Conservation (phyloP, 2,113 vertebrate species). For the Crotalus tigris region DNA sequence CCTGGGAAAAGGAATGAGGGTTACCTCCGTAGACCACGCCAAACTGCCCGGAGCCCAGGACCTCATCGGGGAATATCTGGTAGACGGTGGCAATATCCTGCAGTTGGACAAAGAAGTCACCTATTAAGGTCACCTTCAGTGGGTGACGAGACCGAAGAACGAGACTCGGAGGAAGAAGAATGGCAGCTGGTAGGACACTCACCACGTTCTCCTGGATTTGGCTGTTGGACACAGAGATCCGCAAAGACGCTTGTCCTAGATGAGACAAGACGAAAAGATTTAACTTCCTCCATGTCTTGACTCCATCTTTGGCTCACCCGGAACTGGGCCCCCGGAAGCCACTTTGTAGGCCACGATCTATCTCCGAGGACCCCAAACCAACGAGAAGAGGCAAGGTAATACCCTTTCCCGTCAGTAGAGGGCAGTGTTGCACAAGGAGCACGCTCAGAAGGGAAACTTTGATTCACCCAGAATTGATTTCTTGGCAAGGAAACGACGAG, state of each 20-base stretch:
- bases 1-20: neutral
- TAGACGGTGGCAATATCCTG: slow-evolving; percentile 81
- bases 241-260: slow-evolving; percentile 84
- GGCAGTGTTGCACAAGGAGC: neutral
- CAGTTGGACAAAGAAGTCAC: neutral
- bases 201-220: slow-evolving; percentile 91
- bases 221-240: slow-evolving; percentile 89
- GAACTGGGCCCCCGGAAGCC: neutral
- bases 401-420: neutral
- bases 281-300: accelerated
- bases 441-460: neutral
- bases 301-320: too few relatives aligned
- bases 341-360: too few relatives aligned
- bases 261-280: accelerated
- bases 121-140: neutral
- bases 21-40: slow-evolving; percentile 84
- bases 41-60: slow-evolving; percentile 86
- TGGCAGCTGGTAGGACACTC: slow-evolving; percentile 25
- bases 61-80: slow-evolving; percentile 83
- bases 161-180: accelerated
- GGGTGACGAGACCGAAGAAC: neutral
- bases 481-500: neutral
- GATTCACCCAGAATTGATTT: neutral
- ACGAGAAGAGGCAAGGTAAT: neutral
- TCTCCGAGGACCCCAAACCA: neutral